Conservation (phyloP, 2,888 invertebrate species). For the Tachystola acroxantha region DNA sequence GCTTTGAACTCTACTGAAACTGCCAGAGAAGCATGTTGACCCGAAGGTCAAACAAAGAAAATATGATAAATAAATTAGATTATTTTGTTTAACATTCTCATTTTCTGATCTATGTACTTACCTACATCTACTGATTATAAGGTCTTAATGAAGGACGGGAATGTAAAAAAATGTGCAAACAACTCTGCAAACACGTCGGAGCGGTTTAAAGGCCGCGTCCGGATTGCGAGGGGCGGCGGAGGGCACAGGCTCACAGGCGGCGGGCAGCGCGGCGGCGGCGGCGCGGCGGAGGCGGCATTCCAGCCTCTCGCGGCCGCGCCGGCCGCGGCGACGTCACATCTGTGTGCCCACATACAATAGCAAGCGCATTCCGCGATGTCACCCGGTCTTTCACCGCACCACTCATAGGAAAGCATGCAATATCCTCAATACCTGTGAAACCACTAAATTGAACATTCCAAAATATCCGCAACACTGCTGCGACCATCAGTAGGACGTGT, state of each 20-base stretch:
- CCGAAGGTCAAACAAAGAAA: background rate
- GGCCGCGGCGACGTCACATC: constrained; percentile 54
- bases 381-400: constrained; percentile 29
- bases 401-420: background rate
- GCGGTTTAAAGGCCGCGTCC: constrained; percentile 76
- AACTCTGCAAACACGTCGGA: constrained; percentile 75
- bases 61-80: too few species aligned
- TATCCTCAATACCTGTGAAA: too few species aligned
- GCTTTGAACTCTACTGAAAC: background rate
- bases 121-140: constrained; percentile 25
- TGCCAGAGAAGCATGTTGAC: background rate
- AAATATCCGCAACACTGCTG: too few species aligned
- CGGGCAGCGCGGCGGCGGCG: constrained; percentile 18
- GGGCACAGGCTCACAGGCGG: too few species aligned
- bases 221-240: constrained; percentile 69
- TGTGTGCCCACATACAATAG: constrained; percentile 30
- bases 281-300: constrained; percentile 65
- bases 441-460: too few species aligned
- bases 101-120: constrained; percentile 9
- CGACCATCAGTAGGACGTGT: too few species aligned
- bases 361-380: constrained; percentile 46
- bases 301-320: constrained; percentile 56
- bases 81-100: too few species aligned
- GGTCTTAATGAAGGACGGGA: constrained; percentile 67
- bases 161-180: constrained; percentile 78